A percentile compares a stretch with the other conserved stretches of the same genome.
These are phyloP conservation scores for Diadema setosum DNA, from an alignment of 35 echinoderm and acorn worm genomes.

Conservation along the genomic window DNA sequence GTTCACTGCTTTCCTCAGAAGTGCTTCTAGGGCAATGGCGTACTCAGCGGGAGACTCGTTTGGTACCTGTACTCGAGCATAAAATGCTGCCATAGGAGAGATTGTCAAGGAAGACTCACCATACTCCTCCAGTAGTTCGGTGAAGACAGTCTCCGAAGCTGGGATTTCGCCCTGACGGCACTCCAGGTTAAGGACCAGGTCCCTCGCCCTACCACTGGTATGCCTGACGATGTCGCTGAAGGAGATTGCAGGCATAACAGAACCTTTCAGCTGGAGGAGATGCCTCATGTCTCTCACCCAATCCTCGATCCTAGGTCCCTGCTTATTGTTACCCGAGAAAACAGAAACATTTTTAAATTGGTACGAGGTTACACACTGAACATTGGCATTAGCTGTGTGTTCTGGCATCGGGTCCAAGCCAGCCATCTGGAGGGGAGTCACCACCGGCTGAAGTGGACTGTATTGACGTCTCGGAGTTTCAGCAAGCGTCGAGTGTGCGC, in stretches of 20 bases:
- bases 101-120: not conserved
- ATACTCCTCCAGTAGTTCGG: slow-evolving; percentile 18
- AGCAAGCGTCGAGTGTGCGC: too few relatives aligned
- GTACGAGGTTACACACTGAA: not conserved
- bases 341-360: not conserved
- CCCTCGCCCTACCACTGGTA: too few relatives aligned
- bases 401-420: not conserved
- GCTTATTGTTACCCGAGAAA: not conserved
- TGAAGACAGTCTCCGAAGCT: too few relatives aligned
- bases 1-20: not conserved
- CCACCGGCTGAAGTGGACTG: too few relatives aligned
- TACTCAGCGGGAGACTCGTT: not conserved
- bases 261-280: too few relatives aligned
- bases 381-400: too few relatives aligned
- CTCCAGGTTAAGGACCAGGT: too few relatives aligned
- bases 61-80: not conserved
- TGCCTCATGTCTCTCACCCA: too few relatives aligned
- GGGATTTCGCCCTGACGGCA: too few relatives aligned
- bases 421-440: not conserved
- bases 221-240: too few relatives aligned
- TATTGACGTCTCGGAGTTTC: too few relatives aligned
- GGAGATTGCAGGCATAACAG: not conserved
- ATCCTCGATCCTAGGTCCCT: too few relatives aligned
- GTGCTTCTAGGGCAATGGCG: slow-evolving; percentile 7
- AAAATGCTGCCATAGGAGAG: slow-evolving; percentile 33